Conservation (phyloP, 1,140 invertebrate species). For the Ladona fulva region DNA sequence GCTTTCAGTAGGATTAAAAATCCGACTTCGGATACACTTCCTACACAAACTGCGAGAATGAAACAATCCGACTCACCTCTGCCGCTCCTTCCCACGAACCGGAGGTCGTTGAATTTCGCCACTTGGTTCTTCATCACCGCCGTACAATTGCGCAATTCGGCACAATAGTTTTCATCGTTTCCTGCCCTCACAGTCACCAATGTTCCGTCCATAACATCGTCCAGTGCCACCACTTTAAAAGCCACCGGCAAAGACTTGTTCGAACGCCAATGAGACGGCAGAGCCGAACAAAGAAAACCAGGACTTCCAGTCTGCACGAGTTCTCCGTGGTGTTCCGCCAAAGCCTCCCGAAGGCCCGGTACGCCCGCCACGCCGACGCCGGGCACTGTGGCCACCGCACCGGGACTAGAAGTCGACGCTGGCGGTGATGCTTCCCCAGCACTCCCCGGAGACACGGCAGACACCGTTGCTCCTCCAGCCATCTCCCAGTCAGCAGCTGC, state of each 20-base stretch:
- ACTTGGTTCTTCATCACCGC: conserved; percentile 94
- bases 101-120: conserved; percentile 94
- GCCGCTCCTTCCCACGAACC: conserved; percentile 91
- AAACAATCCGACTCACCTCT: conserved; percentile 61
- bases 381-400: conserved; percentile 35
- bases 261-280: conserved; percentile 91
- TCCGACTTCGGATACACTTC: too few relatives aligned
- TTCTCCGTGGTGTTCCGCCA: conserved; percentile 80
- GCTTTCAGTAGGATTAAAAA: too few relatives aligned
- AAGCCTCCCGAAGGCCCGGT: conserved; percentile 60
- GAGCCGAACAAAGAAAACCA: conserved; percentile 77
- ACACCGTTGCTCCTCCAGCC: neutral
- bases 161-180: conserved; percentile 94
- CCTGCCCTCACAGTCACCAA: conserved; percentile 86
- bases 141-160: conserved; percentile 82
- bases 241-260: conserved; percentile 91
- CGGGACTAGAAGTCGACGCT: conserved; percentile 23
- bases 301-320: conserved; percentile 85
- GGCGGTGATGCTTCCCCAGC: conserved; percentile 42
- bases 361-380: conserved; percentile 54
- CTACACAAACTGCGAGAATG: too few relatives aligned
- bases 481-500: neutral
- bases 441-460: neutral
- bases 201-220: conserved; percentile 88
- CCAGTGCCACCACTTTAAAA: conserved; percentile 84